Conservation (phyloP, 2,113 vertebrate species). For the Diphyllodes magnificus region DNA sequence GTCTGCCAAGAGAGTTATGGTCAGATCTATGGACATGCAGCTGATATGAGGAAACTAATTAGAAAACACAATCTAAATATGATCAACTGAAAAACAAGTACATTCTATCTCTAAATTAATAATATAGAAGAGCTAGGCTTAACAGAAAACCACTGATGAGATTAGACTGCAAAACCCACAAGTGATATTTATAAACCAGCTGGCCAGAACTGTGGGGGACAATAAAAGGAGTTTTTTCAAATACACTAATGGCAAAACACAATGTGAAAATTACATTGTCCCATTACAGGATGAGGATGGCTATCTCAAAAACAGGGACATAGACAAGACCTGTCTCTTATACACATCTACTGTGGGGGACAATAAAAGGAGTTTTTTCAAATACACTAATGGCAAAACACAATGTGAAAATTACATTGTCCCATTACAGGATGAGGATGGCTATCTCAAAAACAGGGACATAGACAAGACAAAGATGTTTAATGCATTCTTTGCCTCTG, state of each 20-base stretch:
- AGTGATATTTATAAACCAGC: background rate
- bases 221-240: background rate
- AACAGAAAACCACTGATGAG: background rate
- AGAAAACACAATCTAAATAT: background rate
- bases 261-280: background rate
- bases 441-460: background rate
- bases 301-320: background rate
- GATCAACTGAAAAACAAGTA: background rate
- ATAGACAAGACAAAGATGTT: background rate
- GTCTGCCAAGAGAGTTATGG: background rate
- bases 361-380: background rate
- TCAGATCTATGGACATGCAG: background rate
- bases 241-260: rapidly evolving
- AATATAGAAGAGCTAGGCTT: background rate
- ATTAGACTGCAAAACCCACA: background rate
- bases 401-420: background rate
- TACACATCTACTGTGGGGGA: too few relatives aligned
- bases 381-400: rapidly evolving
- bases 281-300: background rate
- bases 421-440: background rate
- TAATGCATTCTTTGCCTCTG: background rate
- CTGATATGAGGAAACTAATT: background rate
- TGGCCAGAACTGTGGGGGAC: background rate
- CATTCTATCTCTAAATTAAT: background rate
- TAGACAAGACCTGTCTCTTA: background rate